Conservation (phyloP, 2,797 vertebrate genomes). For the Takifugu rubripes region DNA sequence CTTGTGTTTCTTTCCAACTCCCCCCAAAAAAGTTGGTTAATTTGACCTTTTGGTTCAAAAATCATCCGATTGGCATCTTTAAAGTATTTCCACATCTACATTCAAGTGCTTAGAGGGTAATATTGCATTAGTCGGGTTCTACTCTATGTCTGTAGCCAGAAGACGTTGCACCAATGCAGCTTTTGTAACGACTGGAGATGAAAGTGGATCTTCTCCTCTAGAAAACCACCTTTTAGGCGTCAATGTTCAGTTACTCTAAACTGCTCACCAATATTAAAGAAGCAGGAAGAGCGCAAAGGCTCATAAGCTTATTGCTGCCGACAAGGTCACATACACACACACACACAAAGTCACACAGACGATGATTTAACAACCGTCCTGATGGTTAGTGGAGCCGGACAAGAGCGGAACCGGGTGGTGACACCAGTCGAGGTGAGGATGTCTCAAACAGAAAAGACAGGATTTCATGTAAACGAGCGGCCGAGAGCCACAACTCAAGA, state of each 20-base stretch:
- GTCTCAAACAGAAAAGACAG: background rate
- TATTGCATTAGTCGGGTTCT: slow-evolving; percentile 50
- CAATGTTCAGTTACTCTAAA: slow-evolving; percentile 26
- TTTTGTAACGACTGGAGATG: slow-evolving; percentile 27
- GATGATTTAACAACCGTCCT: background rate
- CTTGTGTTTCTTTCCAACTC: slow-evolving; percentile 56
- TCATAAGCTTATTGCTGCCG: slow-evolving; percentile 69
- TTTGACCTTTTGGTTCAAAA: slow-evolving; percentile 6
- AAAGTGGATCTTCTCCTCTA: slow-evolving; percentile 17
- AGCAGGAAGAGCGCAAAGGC: slow-evolving; percentile 58
- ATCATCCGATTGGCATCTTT: slow-evolving; percentile 18
- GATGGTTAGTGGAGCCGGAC: slow-evolving; percentile 10
- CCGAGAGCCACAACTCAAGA: slow-evolving; percentile 24
- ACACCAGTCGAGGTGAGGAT: slow-evolving; percentile 11
- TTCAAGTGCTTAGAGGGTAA: slow-evolving; percentile 55
- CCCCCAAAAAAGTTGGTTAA: background rate
- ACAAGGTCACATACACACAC: slow-evolving; percentile 16
- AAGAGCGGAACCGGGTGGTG: background rate
- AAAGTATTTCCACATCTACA: slow-evolving; percentile 47
- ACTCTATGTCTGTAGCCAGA: slow-evolving; percentile 24
- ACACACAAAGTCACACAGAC: slow-evolving; percentile 41
- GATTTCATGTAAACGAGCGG: slow-evolving; percentile 39
- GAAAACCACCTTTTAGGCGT: slow-evolving; percentile 28
- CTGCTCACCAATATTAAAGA: slow-evolving; percentile 33
- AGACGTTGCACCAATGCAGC: slow-evolving; percentile 31